These are phyloP conservation scores for Thecophora atra DNA, from an alignment of 2,888 invertebrate species.

Conservation along the genomic window DNA sequence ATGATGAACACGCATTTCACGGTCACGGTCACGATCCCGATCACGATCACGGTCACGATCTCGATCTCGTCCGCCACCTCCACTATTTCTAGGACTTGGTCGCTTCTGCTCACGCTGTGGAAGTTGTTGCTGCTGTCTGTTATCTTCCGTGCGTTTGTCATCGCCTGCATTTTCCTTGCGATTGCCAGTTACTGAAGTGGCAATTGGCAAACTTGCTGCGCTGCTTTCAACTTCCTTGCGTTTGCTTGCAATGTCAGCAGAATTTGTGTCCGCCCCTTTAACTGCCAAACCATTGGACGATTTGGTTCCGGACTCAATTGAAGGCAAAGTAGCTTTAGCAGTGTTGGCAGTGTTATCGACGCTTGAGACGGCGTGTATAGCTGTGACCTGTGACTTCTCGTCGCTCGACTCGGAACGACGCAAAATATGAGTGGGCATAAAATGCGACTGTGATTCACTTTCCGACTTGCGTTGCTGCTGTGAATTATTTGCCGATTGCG, in stretches of 20 bases:
- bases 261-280: constrained; percentile 25
- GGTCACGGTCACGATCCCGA: constrained; percentile 62
- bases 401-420: constrained; percentile 59
- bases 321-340: neutral
- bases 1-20: constrained; percentile 59
- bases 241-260: constrained; percentile 44
- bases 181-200: constrained; percentile 26
- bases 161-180: constrained; percentile 42
- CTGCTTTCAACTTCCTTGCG: constrained; percentile 44
- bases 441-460: constrained; percentile 40
- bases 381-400: constrained; percentile 42
- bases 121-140: constrained; percentile 36
- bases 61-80: constrained; percentile 44
- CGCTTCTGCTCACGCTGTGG: constrained; percentile 53
- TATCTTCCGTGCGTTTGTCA: constrained; percentile 37
- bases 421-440: constrained; percentile 63
- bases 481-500: constrained; percentile 39
- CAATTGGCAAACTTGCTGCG: constrained; percentile 20
- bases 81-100: constrained; percentile 66
- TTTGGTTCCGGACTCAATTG: constrained; percentile 4
- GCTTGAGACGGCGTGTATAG: constrained; percentile 28
- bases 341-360: neutral
- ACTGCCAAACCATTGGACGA: constrained; percentile 8
- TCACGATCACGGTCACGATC: constrained; percentile 54
- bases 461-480: constrained; percentile 39